Conservation (phyloP, 2,113 vertebrate genomes). For the Hypomesus transpacificus region DNA sequence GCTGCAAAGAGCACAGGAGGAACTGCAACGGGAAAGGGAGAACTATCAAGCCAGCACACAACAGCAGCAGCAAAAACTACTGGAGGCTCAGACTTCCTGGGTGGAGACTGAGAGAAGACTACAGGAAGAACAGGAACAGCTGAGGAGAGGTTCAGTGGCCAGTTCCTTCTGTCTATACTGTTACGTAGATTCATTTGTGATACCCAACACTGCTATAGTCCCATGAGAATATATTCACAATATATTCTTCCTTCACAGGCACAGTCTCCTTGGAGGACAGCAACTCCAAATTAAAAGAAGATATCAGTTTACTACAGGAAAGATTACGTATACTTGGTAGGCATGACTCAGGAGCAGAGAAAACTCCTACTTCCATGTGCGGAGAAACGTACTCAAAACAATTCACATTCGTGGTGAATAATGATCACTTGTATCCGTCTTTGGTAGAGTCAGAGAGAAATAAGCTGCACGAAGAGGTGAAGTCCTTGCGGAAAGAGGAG, state of each 20-base stretch:
- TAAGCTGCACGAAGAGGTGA: conserved; percentile 68
- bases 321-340: conserved; percentile 77
- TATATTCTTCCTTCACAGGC: conserved; percentile 51
- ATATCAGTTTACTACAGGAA: conserved; percentile 65
- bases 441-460: conserved; percentile 60
- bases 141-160: conserved; percentile 66
- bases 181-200: not conserved
- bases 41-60: conserved; percentile 54
- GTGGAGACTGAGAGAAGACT: conserved; percentile 59
- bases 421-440: not conserved
- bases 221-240: not conserved
- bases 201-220: not conserved
- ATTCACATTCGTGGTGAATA: not conserved
- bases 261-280: conserved; percentile 62
- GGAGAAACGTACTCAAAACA: not conserved
- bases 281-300: conserved; percentile 66
- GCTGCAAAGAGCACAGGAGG: conserved; percentile 53
- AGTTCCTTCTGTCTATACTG: not conserved
- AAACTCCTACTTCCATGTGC: too few species aligned
- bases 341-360: not conserved
- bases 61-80: conserved; percentile 64
- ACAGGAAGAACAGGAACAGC: conserved; percentile 66
- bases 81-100: conserved; percentile 52
- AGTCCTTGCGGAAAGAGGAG: conserved; percentile 49
- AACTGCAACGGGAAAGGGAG: conserved; percentile 63